Percentiles rank a stretch among this genome's conserved stretches.
Evolutionary conservation across 2,888 invertebrate genomes (phyloP).

Genomic region (Xestia xanthographa): DNA sequence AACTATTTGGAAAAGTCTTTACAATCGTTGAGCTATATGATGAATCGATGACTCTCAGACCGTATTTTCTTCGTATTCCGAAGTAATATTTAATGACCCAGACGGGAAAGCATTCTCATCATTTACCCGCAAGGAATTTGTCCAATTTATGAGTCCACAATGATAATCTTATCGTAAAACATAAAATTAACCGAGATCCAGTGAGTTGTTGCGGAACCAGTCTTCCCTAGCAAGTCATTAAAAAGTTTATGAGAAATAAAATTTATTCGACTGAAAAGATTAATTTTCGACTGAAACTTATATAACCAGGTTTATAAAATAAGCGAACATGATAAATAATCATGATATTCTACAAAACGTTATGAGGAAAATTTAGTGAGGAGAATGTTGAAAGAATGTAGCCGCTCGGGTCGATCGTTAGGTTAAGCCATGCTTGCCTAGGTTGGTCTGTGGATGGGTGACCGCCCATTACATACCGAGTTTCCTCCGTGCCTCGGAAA

Average conservation of each 20-base stretch:
- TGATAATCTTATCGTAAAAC: slow-evolving; percentile 4
- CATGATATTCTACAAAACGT: not conserved
- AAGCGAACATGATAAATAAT: not conserved
- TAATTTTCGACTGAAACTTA: slow-evolving; percentile 2
- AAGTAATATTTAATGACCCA: not conserved
- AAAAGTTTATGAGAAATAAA: slow-evolving; percentile 24
- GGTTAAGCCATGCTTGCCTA: no score
- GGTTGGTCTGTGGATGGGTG: no score
- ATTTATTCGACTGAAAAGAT: slow-evolving; percentile 9
- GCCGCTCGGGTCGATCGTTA: no score
- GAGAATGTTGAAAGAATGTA: no score
- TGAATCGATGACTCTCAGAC: no score
- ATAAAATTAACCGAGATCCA: slow-evolving; percentile 19
- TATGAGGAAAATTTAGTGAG: no score
- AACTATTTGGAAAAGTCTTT: no score
- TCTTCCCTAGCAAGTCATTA: slow-evolving; percentile 20
- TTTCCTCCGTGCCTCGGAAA: no score
- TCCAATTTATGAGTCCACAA: slow-evolving; percentile 2
- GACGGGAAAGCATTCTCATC: not conserved
- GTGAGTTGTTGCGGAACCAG: not conserved
- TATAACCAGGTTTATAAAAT: not conserved
- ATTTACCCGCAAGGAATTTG: not conserved
- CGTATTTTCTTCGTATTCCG: not conserved
- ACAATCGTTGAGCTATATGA: no score
- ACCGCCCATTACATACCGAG: no score